Conservation (phyloP, 2,888 invertebrate species). For the Ashinkailepas kermadecensis region DNA sequence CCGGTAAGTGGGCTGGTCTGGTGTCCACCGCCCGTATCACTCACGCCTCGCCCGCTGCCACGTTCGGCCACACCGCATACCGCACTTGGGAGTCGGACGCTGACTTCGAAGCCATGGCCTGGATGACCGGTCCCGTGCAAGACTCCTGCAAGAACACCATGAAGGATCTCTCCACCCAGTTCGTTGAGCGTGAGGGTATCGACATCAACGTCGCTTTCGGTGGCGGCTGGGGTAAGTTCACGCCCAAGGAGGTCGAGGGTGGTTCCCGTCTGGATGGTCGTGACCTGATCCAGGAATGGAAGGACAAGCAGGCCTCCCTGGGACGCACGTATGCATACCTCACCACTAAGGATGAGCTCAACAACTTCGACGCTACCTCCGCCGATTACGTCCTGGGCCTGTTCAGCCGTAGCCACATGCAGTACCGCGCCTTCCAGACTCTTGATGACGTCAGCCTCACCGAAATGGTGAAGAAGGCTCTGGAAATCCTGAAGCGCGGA, state of each 20-base stretch:
- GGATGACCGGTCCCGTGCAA: neutral
- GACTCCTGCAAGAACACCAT: neutral
- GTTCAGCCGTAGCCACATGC: too few relatives aligned
- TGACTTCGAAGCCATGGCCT: conserved; percentile 2
- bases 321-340: neutral
- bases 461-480: too few relatives aligned
- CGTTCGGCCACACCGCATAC: conserved; percentile 4
- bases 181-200: neutral
- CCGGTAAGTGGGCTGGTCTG: conserved; percentile 14
- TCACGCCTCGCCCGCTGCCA: conserved; percentile 2
- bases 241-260: neutral
- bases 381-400: too few relatives aligned
- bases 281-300: conserved; percentile 7
- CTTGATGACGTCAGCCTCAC: too few relatives aligned
- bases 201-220: conserved; percentile 3
- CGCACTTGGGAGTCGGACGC: conserved; percentile 13
- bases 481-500: too few relatives aligned
- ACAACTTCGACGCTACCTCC: too few relatives aligned
- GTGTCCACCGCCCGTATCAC: conserved; percentile 11
- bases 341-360: too few relatives aligned
- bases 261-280: neutral
- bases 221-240: neutral
- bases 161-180: conserved; percentile 5
- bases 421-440: too few relatives aligned
- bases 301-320: conserved; percentile 15